phyloP scores from a whole-genome alignment of 2,888 invertebrate genomes.

The Melolontha melolontha region DNA sequence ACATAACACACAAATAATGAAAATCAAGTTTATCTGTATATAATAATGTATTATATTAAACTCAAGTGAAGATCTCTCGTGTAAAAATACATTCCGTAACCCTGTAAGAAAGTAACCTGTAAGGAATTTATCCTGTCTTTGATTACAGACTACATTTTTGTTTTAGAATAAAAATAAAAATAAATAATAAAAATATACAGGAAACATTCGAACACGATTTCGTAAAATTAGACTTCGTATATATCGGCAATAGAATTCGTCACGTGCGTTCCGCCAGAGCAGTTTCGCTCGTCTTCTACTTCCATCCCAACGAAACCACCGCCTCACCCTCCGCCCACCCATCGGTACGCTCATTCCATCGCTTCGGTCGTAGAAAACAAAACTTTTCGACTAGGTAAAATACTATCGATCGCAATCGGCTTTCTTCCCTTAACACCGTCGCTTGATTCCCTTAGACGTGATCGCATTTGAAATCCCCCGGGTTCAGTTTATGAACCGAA shows the following conservation, averaged over 20 bases:
- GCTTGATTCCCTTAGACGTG: conserved; percentile 59
- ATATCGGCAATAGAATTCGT: not conserved
- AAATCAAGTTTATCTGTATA: too few species aligned
- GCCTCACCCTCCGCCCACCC: not conserved
- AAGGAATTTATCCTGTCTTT: too few species aligned
- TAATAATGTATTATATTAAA: too few species aligned
- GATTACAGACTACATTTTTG: too few species aligned
- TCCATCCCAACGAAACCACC: conserved; percentile 1
- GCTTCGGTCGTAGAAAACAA: conserved; percentile 44
- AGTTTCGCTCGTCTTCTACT: conserved; percentile 5
- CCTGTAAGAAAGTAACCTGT: too few species aligned
- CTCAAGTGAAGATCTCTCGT: too few species aligned
- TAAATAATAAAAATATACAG: too few species aligned
- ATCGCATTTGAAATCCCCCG: conserved; percentile 57
- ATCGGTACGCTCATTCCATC: not conserved
- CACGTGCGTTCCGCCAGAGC: conserved; percentile 8
- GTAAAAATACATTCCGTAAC: too few species aligned
- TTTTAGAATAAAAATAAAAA: too few species aligned
- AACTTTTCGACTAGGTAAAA: conserved; percentile 54
- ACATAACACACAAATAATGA: too few species aligned
- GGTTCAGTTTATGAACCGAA: conserved; percentile 58
- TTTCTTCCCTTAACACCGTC: conserved; percentile 53
- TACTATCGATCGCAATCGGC: conserved; percentile 52
- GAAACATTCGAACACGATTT: not conserved
- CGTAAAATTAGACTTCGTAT: not conserved